These are phyloP conservation scores for Amblyopsis hoosieri DNA, from an alignment of 2,797 vertebrate genomes.

Conservation along the genomic window DNA sequence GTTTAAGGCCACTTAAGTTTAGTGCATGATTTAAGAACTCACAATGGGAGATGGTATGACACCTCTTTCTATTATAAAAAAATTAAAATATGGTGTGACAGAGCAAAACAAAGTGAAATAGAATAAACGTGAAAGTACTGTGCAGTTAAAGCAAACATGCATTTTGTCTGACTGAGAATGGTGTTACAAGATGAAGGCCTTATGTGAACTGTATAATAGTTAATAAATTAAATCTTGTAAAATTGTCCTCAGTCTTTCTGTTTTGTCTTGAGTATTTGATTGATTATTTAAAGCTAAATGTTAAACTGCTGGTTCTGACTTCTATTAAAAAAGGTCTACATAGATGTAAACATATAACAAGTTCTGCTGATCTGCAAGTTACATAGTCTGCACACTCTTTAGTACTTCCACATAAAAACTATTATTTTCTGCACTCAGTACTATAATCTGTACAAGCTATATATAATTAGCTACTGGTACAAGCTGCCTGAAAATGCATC, in stretches of 20 bases:
- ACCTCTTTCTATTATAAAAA: conserved; percentile 73
- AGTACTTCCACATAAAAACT: conserved; percentile 8
- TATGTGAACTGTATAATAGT: conserved; percentile 95
- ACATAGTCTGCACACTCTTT: background rate
- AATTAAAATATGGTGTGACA: conserved; percentile 67
- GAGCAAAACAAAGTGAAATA: conserved; percentile 68
- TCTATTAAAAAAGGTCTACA: background rate
- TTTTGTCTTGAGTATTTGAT: conserved; percentile 19
- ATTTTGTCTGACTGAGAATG: conserved; percentile 88
- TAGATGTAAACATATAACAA: too few species aligned
- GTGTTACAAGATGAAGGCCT: conserved; percentile 91
- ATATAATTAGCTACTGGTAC: conserved; percentile 36
- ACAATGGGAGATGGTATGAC: conserved; percentile 58
- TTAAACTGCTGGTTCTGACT: background rate
- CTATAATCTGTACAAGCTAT: conserved; percentile 18
- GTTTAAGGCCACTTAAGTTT: conserved; percentile 81
- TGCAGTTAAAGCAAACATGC: conserved; percentile 81
- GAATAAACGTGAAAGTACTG: conserved; percentile 61
- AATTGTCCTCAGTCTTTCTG: conserved; percentile 59
- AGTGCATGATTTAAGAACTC: conserved; percentile 85
- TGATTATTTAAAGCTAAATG: background rate
- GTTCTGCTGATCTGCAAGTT: too few species aligned
- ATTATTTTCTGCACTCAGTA: conserved; percentile 13
- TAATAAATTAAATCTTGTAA: conserved; percentile 95
- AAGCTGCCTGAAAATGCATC: conserved; percentile 52